phyloP scores from a whole-genome alignment of 2,113 vertebrate genomes.

The Gasterosteus nipponicus region DNA sequence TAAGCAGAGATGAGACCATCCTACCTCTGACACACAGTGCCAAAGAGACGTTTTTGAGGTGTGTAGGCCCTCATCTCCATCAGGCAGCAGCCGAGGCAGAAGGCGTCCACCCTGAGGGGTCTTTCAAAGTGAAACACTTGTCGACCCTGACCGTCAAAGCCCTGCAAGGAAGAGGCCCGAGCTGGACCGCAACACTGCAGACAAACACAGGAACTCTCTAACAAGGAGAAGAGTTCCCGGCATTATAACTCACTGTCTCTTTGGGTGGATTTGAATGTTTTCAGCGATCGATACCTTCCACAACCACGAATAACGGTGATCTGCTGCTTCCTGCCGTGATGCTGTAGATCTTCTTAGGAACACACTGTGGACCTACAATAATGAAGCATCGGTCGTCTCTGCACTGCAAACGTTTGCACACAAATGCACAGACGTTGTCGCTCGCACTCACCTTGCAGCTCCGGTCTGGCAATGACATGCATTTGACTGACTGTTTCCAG shows the following conservation, averaged over 20 bases:
- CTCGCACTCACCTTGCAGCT: slow-evolving; percentile 73
- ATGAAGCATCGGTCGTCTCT: neutral
- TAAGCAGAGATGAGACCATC: neutral
- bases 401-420: neutral
- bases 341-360: slow-evolving; percentile 79
- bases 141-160: slow-evolving; percentile 69
- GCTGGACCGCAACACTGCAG: slow-evolving; percentile 82
- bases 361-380: slow-evolving; percentile 79
- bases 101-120: slow-evolving; percentile 71
- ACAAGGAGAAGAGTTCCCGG: neutral
- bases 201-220: slow-evolving; percentile 81
- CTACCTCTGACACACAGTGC: slow-evolving; percentile 78
- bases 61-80: slow-evolving; percentile 82
- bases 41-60: slow-evolving; percentile 69
- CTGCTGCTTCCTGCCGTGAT: slow-evolving; percentile 70
- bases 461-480: slow-evolving; percentile 77
- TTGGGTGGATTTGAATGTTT: neutral
- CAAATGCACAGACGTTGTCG: neutral
- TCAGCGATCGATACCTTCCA: slow-evolving; percentile 76
- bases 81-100: slow-evolving; percentile 81
- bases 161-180: slow-evolving; percentile 77
- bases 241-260: neutral
- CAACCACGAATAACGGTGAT: slow-evolving; percentile 76
- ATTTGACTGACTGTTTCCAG: slow-evolving; percentile 76
- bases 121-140: slow-evolving; percentile 78